Percentiles rank a stretch among this genome's conserved stretches.
phyloP scores from a whole-genome alignment of 2,797 vertebrate genomes.

The Rachycentron canadum region DNA sequence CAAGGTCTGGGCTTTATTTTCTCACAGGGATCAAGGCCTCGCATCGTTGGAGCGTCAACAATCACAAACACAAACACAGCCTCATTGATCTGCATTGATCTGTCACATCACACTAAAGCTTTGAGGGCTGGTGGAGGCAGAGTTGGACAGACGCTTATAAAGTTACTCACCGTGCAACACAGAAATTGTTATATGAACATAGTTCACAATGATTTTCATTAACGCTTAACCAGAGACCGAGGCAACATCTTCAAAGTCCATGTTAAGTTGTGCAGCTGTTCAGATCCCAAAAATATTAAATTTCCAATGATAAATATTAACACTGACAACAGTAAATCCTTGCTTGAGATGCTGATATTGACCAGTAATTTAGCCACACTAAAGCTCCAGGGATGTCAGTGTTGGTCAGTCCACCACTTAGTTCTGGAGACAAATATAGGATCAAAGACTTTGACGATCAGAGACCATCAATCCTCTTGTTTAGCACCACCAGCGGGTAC shows the following conservation, averaged over 20 bases:
- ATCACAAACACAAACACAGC: conserved; percentile 50
- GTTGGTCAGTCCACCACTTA: background rate
- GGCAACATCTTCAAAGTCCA: background rate
- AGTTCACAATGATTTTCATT: background rate
- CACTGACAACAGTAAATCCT: background rate
- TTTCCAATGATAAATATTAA: background rate
- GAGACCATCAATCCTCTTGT: background rate
- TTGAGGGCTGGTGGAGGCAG: background rate
- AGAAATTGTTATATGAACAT: background rate
- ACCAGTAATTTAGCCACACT: background rate
- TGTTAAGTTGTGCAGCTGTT: background rate
- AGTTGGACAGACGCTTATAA: background rate
- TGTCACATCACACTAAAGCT: conserved; percentile 13
- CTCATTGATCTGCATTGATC: conserved; percentile 56
- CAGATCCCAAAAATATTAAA: background rate
- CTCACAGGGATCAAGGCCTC: conserved; percentile 24
- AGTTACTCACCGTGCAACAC: background rate
- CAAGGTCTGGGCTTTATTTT: conserved; percentile 31
- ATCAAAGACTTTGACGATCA: background rate
- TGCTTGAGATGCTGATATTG: background rate
- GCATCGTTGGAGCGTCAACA: conserved; percentile 35
- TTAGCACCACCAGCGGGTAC: background rate
- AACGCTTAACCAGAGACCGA: background rate
- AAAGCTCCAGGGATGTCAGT: background rate
- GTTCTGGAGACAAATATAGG: background rate